Conservation (phyloP, 2,888 invertebrate species). For the Thereva nobilitata region DNA sequence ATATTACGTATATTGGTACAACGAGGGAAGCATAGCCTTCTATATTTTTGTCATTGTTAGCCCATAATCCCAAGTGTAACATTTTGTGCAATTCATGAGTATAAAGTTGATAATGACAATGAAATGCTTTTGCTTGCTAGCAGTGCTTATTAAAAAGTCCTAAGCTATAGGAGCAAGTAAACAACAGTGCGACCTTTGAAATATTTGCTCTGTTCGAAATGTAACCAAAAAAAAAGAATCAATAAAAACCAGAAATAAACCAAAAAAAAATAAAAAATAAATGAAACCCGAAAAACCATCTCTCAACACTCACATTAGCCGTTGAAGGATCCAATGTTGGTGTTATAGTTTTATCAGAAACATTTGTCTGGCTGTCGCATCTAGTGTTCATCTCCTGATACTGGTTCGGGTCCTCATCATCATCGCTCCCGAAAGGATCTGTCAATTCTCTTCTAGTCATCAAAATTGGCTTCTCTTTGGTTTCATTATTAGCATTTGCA, state of each 20-base stretch:
- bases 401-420: slow-evolving; percentile 67
- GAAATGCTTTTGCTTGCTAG: too few relatives aligned
- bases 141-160: too few relatives aligned
- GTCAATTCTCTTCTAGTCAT: slow-evolving; percentile 86
- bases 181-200: too few relatives aligned
- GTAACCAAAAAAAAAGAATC: neutral
- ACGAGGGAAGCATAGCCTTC: too few relatives aligned
- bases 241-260: slow-evolving; percentile 10
- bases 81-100: too few relatives aligned
- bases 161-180: too few relatives aligned
- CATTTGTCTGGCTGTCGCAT: slow-evolving; percentile 36
- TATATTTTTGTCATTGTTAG: too few relatives aligned
- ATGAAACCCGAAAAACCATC: slow-evolving; percentile 3
- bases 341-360: slow-evolving; percentile 44
- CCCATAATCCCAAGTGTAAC: too few relatives aligned
- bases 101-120: too few relatives aligned
- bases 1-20: too few relatives aligned
- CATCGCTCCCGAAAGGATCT: slow-evolving; percentile 90
- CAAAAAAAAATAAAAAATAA: slow-evolving; percentile 6
- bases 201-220: neutral
- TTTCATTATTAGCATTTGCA: slow-evolving; percentile 38
- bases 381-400: slow-evolving; percentile 39
- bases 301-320: slow-evolving; percentile 58
- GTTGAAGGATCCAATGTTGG: slow-evolving; percentile 59
- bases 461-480: slow-evolving; percentile 55